Conservation (phyloP, 2,797 vertebrate genomes). For the Margarornis squamiger region DNA sequence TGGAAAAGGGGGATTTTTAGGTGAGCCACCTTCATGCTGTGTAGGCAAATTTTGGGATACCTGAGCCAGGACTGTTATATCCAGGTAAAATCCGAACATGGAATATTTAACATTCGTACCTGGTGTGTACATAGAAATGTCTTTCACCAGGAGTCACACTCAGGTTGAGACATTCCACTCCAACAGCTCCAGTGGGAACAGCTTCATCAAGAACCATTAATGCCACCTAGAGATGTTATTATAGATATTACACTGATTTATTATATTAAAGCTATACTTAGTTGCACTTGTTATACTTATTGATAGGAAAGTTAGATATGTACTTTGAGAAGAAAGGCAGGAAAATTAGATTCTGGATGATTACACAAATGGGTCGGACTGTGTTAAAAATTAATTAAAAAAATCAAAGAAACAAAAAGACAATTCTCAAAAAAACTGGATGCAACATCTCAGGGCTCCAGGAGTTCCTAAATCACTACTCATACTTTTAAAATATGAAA, state of each 20-base stretch:
- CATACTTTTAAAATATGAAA: background rate
- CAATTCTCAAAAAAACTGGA: background rate
- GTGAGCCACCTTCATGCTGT: background rate
- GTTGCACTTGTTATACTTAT: background rate
- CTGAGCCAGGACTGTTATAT: background rate
- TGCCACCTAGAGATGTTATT: background rate
- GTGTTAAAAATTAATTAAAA: background rate
- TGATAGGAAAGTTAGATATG: background rate
- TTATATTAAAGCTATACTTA: background rate
- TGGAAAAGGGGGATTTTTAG: background rate
- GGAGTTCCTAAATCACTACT: background rate
- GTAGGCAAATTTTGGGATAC: background rate
- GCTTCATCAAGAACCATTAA: background rate
- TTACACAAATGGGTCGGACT: background rate
- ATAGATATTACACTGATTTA: background rate
- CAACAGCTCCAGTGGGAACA: background rate
- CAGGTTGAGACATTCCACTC: background rate
- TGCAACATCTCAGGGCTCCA: background rate
- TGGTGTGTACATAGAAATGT: background rate
- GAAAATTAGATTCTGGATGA: background rate
- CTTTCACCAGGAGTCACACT: background rate
- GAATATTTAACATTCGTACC: background rate
- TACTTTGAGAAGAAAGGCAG: background rate
- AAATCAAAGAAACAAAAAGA: background rate
- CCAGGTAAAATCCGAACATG: background rate